Conservation (phyloP, 2,888 invertebrate genomes). For the Teinopalpus imperialis region DNA sequence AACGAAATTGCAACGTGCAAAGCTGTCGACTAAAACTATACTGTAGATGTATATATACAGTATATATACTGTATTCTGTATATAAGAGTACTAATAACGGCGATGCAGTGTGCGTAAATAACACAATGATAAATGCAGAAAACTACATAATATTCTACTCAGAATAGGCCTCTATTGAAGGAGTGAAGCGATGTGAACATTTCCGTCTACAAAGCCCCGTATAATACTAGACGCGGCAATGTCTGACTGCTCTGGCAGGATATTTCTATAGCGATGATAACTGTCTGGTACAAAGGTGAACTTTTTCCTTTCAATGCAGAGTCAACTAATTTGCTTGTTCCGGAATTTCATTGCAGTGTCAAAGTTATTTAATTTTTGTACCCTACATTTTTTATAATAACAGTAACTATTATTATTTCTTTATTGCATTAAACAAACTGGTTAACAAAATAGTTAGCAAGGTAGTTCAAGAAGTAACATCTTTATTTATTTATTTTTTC, state of each 20-base stretch:
- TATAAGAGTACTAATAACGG: too few species aligned
- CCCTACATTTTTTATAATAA: too few species aligned
- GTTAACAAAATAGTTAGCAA: too few species aligned
- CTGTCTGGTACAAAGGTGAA: constrained; percentile 23
- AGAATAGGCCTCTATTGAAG: constrained; percentile 25
- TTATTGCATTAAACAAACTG: too few species aligned
- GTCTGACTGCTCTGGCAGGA: constrained; percentile 28
- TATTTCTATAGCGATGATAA: constrained; percentile 29
- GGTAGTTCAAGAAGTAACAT: too few species aligned
- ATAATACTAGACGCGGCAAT: constrained; percentile 29
- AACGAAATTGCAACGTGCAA: neutral
- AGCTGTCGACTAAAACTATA: constrained; percentile 7
- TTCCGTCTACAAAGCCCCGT: constrained; percentile 29
- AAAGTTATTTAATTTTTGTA: too few species aligned
- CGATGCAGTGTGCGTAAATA: constrained; percentile 2
- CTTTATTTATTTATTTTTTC: too few species aligned
- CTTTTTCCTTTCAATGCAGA: constrained; percentile 5
- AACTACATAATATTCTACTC: constrained; percentile 27
- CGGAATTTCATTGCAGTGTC: too few species aligned
- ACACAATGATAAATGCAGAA: constrained; percentile 23
- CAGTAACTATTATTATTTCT: too few species aligned
- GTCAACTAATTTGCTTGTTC: constrained; percentile 15
- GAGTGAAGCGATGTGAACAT: constrained; percentile 28
- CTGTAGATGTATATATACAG: too few species aligned
- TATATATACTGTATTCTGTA: too few species aligned